Evolutionary conservation across 2,113 vertebrate species (phyloP), one percentile per base, ranked within the genome.

Genomic region (Indicator maculatus): DNA sequence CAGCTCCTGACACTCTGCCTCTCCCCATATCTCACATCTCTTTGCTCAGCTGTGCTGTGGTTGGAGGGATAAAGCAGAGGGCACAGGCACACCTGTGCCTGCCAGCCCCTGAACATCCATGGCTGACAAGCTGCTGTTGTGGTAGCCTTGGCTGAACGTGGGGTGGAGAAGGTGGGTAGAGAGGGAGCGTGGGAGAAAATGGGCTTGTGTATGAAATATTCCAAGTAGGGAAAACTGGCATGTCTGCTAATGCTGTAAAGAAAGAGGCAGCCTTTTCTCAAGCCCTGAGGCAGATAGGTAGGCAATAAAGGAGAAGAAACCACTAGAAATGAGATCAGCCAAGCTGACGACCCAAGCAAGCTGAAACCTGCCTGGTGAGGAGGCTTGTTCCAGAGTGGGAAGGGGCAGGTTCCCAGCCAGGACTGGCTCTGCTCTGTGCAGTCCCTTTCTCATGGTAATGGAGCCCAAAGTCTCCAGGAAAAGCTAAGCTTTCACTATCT

Each of bases 261-360:
- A 75, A 89, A 81, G 83, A 96, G 90, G 83, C 95, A 88, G 74
- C 39, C 76, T 91, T 89, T 94, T 92, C 94, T 93, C 89, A 81
- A 81, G 97, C 88, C 92, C 83, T 64, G 70, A 91, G 95, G 93
- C 91, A 80, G 82, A 73, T 39, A 67, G 61, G 64, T 50, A 83
- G 81, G 88, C 88, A 90, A 76, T 93, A 94, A 96, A 95, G 65
- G 53, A 93, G 82, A 12, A 83, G 78, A 96, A 91, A 38, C 24
- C 90, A 86, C 8, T 39, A 93, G 82, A 91, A 95, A 94, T 79
- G 66, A 87, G 79, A 83, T 69, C 90, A 2, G 6, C 86, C 92
- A 75, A 94, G 83, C 73, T 69, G 83, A 88, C 20, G 26, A 93
- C 83, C 85, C 78, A 9, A 95, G 92, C 96, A 96, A 96, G 96